Evolutionary conservation across 37 sponge, comb jelly and placozoan genomes (phyloP).

Genomic region (Theonella swinhoei): DNA sequence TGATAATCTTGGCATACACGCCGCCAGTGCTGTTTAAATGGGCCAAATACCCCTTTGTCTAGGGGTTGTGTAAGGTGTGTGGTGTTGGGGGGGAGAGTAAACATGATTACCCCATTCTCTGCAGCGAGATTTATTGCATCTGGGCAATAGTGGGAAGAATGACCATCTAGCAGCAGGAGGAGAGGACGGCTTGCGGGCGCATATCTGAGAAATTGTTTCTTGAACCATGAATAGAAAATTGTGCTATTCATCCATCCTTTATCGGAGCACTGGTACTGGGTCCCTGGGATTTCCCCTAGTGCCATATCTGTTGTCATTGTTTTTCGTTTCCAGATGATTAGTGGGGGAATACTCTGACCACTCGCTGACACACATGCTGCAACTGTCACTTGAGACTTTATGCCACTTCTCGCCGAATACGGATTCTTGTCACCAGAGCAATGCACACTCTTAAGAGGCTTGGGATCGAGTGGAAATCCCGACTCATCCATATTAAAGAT

Average conservation of each 20-base stretch:
- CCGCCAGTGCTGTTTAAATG: conserved; percentile 32
- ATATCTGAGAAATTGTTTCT: conserved; percentile 25
- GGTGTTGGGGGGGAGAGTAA: conserved; percentile 39
- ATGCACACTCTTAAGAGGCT: conserved; percentile 7
- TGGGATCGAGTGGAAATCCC: no score
- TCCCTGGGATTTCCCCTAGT: conserved; percentile 43
- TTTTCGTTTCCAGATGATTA: conserved; percentile 38
- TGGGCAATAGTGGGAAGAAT: no score
- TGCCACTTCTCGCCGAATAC: background rate
- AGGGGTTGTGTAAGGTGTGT: no score
- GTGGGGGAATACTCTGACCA: conserved; percentile 27
- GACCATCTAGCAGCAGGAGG: conserved; percentile 43
- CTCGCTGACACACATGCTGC: conserved; percentile 28
- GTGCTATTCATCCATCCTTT: conserved; percentile 41
- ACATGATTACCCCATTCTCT: conserved; percentile 28
- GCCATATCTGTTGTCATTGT: conserved; percentile 4
- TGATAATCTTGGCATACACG: conserved; percentile 15
- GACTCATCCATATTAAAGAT: no score
- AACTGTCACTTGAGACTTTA: conserved; percentile 34
- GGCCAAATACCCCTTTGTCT: conserved; percentile 52
- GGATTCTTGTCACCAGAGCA: conserved; percentile 8
- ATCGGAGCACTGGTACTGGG: conserved; percentile 29
- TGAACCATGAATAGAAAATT: conserved; percentile 31
- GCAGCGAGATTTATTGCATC: conserved; percentile 6
- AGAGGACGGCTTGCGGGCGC: conserved; percentile 18